Conservation (phyloP, 2,888 invertebrate genomes). For the Mesorhabditis spiculigera region DNA sequence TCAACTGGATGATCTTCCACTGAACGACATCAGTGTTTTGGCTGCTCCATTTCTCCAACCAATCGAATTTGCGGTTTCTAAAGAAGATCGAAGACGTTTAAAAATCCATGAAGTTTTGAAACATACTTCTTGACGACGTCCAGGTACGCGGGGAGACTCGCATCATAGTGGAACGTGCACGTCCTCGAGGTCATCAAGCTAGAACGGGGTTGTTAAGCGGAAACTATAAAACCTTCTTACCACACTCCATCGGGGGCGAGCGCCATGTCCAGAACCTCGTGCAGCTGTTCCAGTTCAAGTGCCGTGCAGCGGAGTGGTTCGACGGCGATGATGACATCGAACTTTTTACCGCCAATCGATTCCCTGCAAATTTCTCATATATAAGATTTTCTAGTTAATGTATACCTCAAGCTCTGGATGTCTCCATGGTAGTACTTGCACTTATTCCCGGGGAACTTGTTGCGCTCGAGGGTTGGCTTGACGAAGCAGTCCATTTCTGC, state of each 20-base stretch:
- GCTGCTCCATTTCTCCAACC: constrained; percentile 44
- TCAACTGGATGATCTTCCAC: constrained; percentile 24
- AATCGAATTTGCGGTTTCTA: constrained; percentile 39
- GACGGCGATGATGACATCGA: constrained; percentile 51
- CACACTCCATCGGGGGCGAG: constrained; percentile 46
- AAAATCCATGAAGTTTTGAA: background rate
- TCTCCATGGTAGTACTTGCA: constrained; percentile 39
- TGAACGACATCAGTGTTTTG: constrained; percentile 37
- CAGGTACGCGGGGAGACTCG: background rate
- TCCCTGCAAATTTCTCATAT: background rate
- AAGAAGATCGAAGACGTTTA: background rate
- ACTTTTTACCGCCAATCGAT: constrained; percentile 16
- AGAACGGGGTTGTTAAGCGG: too few species aligned
- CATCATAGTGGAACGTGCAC: constrained; percentile 2
- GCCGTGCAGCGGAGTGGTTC: constrained; percentile 44
- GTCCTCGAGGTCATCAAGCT: background rate
- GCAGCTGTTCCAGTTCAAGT: constrained; percentile 39
- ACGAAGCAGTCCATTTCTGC: constrained; percentile 35
- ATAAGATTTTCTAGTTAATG: constrained; percentile 28
- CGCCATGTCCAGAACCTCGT: constrained; percentile 41
- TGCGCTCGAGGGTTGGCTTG: constrained; percentile 42
- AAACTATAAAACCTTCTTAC: constrained; percentile 25
- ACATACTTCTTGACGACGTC: background rate
- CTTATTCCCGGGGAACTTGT: constrained; percentile 42
- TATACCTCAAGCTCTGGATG: constrained; percentile 27